Conservation (phyloP, 2,113 vertebrate genomes). For the Butorides virescens region DNA sequence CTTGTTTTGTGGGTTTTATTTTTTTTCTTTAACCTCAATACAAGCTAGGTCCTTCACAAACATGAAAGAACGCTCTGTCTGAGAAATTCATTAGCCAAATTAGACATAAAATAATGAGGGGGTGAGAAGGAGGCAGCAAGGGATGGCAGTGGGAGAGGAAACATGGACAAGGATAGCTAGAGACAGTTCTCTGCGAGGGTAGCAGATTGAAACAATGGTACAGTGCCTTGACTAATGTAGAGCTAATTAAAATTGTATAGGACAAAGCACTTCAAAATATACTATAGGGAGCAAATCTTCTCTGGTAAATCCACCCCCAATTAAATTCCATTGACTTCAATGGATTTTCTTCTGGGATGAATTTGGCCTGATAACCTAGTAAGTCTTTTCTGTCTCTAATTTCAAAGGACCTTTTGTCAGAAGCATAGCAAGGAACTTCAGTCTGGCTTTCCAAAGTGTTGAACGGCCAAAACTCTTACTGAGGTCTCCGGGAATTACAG, state of each 20-base stretch:
- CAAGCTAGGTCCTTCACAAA: neutral
- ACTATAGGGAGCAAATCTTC: slow-evolving; percentile 29
- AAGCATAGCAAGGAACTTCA: neutral
- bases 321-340: slow-evolving; percentile 39
- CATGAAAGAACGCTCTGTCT: slow-evolving; percentile 2
- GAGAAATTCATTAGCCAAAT: slow-evolving; percentile 42
- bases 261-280: slow-evolving; percentile 52
- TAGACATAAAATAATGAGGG: slow-evolving; percentile 32
- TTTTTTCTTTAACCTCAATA: neutral
- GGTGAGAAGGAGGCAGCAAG: neutral
- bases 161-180: neutral
- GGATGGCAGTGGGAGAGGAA: neutral
- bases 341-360: slow-evolving; percentile 35
- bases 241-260: slow-evolving; percentile 54
- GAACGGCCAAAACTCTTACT: neutral
- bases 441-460: slow-evolving; percentile 22
- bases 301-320: slow-evolving; percentile 23
- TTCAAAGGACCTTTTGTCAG: slow-evolving; percentile 32
- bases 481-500: neutral
- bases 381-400: slow-evolving; percentile 40
- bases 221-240: slow-evolving; percentile 49
- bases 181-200: neutral
- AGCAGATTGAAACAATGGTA: slow-evolving; percentile 30
- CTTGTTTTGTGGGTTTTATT: neutral
- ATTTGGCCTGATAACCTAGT: slow-evolving; percentile 44